Evolutionary conservation across 2,888 invertebrate species (phyloP).

Genomic region (Microctonus brassicae): DNA sequence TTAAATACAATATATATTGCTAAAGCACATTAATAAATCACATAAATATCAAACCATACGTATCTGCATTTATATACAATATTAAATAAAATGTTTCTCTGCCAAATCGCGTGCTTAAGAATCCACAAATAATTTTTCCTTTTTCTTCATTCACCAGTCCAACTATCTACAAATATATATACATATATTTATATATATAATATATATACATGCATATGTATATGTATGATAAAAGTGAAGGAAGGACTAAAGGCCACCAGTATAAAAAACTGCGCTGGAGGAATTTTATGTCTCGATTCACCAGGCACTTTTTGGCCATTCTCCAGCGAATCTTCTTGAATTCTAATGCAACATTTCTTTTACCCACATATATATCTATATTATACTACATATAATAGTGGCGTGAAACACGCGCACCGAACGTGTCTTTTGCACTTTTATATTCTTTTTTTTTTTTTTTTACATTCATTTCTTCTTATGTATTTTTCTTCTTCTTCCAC

Average conservation of each 20-base stretch:
- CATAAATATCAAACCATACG: no score
- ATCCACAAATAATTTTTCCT: not conserved
- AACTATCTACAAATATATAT: no score
- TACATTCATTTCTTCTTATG: not conserved
- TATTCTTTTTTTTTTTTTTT: not conserved
- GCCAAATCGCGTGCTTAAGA: slow-evolving; percentile 27
- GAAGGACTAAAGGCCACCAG: not conserved
- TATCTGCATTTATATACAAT: not conserved
- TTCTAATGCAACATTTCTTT: slow-evolving; percentile 15
- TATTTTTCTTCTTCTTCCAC: not conserved
- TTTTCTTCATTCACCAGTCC: not conserved
- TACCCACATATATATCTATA: not conserved
- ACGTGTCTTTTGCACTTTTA: slow-evolving; percentile 14
- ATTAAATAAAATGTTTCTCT: not conserved
- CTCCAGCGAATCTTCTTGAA: slow-evolving; percentile 25
- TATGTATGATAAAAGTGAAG: not conserved
- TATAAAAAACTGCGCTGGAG: not conserved
- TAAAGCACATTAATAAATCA: no score
- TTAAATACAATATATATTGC: no score
- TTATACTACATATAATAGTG: not conserved
- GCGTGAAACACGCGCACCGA: slow-evolving; percentile 29
- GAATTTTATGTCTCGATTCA: slow-evolving; percentile 21
- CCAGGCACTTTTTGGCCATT: slow-evolving; percentile 19
- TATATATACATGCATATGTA: no score
- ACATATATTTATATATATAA: no score